Conservation (phyloP, 2,113 vertebrate species). For the Apodemus sylvaticus region DNA sequence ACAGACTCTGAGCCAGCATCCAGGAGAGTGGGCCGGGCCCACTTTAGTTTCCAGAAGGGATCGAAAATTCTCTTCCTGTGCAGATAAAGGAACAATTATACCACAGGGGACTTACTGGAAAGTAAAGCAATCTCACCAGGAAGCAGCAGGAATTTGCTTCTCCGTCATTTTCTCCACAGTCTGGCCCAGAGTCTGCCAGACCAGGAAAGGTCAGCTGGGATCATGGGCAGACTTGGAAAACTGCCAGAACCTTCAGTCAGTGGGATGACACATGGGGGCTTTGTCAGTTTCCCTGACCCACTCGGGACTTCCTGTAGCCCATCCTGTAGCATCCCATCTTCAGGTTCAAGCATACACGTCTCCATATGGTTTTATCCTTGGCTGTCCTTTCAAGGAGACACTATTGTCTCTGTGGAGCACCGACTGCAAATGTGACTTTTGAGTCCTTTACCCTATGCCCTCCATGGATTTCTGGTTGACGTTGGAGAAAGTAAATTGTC, state of each 20-base stretch:
- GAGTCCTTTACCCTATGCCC: background rate
- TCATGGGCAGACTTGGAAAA: rapidly evolving
- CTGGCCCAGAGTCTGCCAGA: background rate
- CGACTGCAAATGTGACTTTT: background rate
- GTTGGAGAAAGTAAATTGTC: background rate
- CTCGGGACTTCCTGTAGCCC: background rate
- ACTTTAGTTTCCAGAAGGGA: slow-evolving; percentile 63
- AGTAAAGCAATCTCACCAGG: background rate
- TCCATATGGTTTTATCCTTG: background rate
- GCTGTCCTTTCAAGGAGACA: background rate
- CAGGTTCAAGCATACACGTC: background rate
- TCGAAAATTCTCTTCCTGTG: slow-evolving; percentile 68
- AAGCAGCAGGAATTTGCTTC: slow-evolving; percentile 55
- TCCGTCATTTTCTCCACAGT: background rate
- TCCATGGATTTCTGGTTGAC: background rate
- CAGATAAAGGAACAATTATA: slow-evolving; percentile 75
- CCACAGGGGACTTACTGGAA: slow-evolving; percentile 69
- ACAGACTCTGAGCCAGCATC: slow-evolving; percentile 52
- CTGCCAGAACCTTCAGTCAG: rapidly evolving
- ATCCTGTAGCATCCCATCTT: rapidly evolving
- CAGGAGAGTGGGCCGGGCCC: slow-evolving; percentile 39
- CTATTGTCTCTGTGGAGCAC: background rate
- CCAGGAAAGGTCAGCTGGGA: background rate
- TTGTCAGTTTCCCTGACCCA: rapidly evolving
- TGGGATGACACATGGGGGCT: rapidly evolving